Evolutionary conservation across 2,797 vertebrate genomes (phyloP).

Genomic region (Oreochromis grahami): DNA sequence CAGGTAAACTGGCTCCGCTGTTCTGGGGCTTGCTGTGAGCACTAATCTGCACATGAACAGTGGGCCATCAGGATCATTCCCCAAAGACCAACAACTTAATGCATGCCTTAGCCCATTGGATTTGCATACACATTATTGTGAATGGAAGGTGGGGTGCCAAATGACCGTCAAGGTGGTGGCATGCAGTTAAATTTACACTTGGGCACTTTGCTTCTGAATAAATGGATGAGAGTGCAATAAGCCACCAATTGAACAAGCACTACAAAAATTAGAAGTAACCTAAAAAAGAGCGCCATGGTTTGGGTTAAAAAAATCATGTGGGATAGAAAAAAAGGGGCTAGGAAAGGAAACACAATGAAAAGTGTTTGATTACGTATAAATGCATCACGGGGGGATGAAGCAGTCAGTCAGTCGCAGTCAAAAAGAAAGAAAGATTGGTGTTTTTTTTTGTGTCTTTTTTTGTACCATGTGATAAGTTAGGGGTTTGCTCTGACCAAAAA

Average conservation of each 20-base stretch:
- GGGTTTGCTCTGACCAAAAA: background rate
- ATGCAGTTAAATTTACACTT: background rate
- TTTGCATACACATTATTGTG: background rate
- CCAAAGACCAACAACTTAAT: background rate
- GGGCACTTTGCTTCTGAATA: background rate
- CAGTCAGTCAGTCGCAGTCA: background rate
- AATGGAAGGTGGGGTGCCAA: background rate
- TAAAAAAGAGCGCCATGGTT: background rate
- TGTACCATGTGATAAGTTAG: background rate
- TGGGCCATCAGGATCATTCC: background rate
- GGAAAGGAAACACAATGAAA: background rate
- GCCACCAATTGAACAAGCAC: background rate
- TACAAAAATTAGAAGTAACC: background rate
- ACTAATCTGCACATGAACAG: background rate
- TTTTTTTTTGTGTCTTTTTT: background rate
- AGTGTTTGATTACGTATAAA: background rate
- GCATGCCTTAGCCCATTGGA: background rate
- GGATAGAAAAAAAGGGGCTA: background rate
- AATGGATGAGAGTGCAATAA: background rate
- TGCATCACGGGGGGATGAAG: background rate
- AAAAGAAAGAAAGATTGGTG: fast-evolving
- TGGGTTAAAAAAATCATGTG: background rate
- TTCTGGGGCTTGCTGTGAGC: background rate
- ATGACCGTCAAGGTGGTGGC: background rate
- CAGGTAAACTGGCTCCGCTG: background rate